Evolutionary conservation across 1,140 invertebrate genomes (phyloP).

Genomic region (Eriosoma lanigerum): DNA sequence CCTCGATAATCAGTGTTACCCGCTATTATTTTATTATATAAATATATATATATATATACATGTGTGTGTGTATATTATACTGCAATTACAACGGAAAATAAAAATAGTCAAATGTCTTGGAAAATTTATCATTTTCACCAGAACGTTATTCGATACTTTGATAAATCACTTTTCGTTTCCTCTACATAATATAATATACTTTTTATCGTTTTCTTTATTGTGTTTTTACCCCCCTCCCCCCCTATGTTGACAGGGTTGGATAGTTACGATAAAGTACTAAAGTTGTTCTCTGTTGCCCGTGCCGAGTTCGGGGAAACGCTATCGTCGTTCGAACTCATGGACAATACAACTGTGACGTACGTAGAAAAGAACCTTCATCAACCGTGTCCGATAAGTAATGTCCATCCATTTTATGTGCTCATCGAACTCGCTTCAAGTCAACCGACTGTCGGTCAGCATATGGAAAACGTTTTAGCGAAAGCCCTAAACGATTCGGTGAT

Average conservation of each 20-base stretch:
- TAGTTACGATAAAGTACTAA: conserved; percentile 75
- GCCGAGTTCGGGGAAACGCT: conserved; percentile 81
- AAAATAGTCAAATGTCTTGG: too few relatives aligned
- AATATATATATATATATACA: too few relatives aligned
- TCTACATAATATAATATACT: neutral
- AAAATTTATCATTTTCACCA: too few relatives aligned
- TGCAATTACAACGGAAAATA: too few relatives aligned
- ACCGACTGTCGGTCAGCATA: neutral
- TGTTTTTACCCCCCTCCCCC: neutral
- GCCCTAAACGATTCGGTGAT: conserved; percentile 10
- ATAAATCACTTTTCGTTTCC: neutral
- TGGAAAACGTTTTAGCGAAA: conserved; percentile 24
- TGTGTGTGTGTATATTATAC: too few relatives aligned
- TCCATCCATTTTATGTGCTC: conserved; percentile 82
- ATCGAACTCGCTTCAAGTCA: conserved; percentile 86
- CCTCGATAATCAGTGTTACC: too few relatives aligned
- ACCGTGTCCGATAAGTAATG: conserved; percentile 58
- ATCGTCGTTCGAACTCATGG: conserved; percentile 92
- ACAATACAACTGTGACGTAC: conserved; percentile 66
- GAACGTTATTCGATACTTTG: neutral
- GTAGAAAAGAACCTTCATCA: conserved; percentile 51
- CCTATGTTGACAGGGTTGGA: conserved; percentile 65
- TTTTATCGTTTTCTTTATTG: neutral
- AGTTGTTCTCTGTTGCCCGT: conserved; percentile 73
- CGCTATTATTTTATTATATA: too few relatives aligned